Evolutionary conservation across 2,888 invertebrate genomes (phyloP), one percentile per base, ranked within the genome.

Genomic region (Thumatha senex): DNA sequence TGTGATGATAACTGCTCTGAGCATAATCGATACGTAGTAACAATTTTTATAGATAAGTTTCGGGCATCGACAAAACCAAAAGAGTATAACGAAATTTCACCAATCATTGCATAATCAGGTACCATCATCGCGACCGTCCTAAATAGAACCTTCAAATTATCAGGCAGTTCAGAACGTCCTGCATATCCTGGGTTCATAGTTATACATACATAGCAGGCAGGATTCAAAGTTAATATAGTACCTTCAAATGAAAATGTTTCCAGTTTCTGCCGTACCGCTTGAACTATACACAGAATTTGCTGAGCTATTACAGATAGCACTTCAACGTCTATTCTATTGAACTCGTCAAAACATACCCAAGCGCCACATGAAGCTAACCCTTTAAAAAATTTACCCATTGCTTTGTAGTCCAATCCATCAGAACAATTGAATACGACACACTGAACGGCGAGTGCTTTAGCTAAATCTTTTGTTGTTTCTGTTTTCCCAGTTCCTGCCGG

Each of bases 61-160:
- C 95, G 89, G 7, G 96, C 97, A 66, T 95, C 94, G 45, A 94
- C 89, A 80, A 96, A 97, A 1, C 97, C 97, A 72, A 94, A 96
- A 0, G 96, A 97, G 80, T 96, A 97, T 14, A 97, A 88, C 1
- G 95, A 95, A 71, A 97, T 96, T 87, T 97, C 97, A 12, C 95
- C 96, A 65, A 97, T 97, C 95, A 97, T 95, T n/a, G 95, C 95
- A 76, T 96, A 96, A 86, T 97, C 97, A 0, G 97, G 97, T 12
- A 97, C 96, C 96, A 97, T 97, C 97, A 97, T 97, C 10, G 97
- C 96, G 9, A 97, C 96, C 5, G 96, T 96, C 40, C 97, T 92
- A 82, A 97, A 97, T 8, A 97, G 84, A 2, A 96, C 95, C 82
- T 95, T 97, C 11, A 97, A 89, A 82, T 97, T 97, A 80, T 97